These are phyloP conservation scores for Netelia virgata DNA, from an alignment of 2,888 invertebrate genomes.

Conservation along the genomic window DNA sequence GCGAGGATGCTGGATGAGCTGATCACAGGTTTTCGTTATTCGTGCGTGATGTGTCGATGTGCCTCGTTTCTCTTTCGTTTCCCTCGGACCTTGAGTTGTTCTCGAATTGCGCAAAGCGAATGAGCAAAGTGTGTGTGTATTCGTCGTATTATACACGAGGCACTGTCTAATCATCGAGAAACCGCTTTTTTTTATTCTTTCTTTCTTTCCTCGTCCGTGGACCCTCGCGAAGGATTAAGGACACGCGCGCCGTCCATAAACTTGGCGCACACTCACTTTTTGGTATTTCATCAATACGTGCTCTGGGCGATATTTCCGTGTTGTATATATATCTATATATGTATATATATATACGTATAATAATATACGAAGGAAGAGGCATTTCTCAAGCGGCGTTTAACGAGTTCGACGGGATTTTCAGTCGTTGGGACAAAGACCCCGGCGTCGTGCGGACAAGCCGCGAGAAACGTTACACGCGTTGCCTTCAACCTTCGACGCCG, in stretches of 20 bases:
- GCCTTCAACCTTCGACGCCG: conserved; percentile 31
- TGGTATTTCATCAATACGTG: conserved; percentile 37
- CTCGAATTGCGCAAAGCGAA: conserved; percentile 56
- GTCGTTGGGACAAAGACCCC: background rate
- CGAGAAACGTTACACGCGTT: background rate
- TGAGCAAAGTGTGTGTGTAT: conserved; percentile 71
- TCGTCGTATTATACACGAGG: conserved; percentile 72
- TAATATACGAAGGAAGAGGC: conserved; percentile 12
- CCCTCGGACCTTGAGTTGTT: conserved; percentile 6
- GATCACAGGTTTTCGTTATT: conserved; percentile 22
- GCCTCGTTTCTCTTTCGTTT: conserved; percentile 5
- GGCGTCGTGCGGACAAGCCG: conserved; percentile 1
- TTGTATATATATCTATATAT: background rate
- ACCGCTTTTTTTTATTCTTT: background rate
- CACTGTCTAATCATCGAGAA: conserved; percentile 30
- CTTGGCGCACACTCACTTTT: conserved; percentile 9
- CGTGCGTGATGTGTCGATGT: conserved; percentile 32
- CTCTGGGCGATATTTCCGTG: conserved; percentile 29
- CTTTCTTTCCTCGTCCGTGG: conserved; percentile 8
- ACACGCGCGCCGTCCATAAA: conserved; percentile 9
- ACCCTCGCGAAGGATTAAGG: conserved; percentile 32
- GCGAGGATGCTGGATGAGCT: background rate
- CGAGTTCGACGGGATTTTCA: conserved; percentile 32
- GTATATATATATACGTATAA: background rate
- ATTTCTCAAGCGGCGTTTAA: conserved; percentile 47